These are phyloP conservation scores for Bembecia ichneumoniformis DNA, from an alignment of 2,888 invertebrate species.

Conservation along the genomic window DNA sequence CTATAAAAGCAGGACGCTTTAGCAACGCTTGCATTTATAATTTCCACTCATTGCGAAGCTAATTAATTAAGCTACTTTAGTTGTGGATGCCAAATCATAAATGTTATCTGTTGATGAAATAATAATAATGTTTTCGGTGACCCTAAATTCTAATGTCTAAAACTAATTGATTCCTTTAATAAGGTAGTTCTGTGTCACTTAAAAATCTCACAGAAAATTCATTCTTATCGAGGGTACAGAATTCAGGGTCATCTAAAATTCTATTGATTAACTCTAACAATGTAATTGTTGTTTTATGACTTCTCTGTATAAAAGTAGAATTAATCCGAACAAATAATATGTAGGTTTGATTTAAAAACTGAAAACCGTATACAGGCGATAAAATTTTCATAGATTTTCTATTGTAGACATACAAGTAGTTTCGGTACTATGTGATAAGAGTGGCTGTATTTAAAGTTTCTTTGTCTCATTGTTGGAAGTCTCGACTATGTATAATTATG, in stretches of 20 bases:
- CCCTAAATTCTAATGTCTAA: not conserved
- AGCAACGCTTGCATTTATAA: constrained; percentile 55
- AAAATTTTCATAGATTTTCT: constrained; percentile 67
- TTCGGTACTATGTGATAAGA: constrained; percentile 67
- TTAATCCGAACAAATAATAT: constrained; percentile 38
- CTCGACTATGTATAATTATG: constrained; percentile 5
- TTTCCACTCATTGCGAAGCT: constrained; percentile 42
- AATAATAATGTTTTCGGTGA: not conserved
- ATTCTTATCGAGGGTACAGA: too few species aligned
- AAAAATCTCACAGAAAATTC: too few species aligned
- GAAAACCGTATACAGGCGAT: constrained; percentile 50
- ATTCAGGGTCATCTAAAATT: too few species aligned
- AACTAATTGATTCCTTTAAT: too few species aligned
- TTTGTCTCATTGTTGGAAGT: constrained; percentile 40
- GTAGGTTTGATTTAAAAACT: constrained; percentile 54
- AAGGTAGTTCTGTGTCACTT: too few species aligned
- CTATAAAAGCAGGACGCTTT: constrained; percentile 8
- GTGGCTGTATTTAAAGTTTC: constrained; percentile 59
- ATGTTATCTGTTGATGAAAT: constrained; percentile 25
- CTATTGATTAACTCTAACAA: too few species aligned
- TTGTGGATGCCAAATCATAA: constrained; percentile 65
- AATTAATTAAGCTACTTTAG: constrained; percentile 50
- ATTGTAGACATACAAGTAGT: constrained; percentile 54
- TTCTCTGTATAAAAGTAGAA: constrained; percentile 36
- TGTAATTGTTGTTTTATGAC: constrained; percentile 26